Percentiles rank a stretch among this genome's conserved stretches.
These are phyloP conservation scores for Thinocorus orbignyianus DNA, from an alignment of 2,113 vertebrate genomes.

Conservation along the genomic window DNA sequence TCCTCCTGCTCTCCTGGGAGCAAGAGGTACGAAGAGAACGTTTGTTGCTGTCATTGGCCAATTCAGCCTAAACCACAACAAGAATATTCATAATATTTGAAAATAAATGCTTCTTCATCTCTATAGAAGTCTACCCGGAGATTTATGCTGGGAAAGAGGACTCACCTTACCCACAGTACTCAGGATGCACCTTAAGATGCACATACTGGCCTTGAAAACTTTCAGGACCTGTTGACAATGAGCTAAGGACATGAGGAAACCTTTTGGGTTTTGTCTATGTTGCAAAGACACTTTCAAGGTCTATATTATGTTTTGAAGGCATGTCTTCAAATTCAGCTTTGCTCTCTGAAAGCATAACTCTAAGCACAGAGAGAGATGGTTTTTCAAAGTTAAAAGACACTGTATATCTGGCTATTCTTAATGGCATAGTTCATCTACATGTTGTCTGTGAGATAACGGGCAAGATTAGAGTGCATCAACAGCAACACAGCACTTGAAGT, in stretches of 20 bases:
- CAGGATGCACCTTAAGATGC: not conserved
- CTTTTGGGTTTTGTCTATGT: not conserved
- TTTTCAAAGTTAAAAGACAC: not conserved
- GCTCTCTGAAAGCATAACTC: not conserved
- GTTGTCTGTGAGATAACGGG: not conserved
- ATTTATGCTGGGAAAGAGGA: not conserved
- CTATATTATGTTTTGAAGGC: not conserved
- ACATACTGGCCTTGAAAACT: not conserved
- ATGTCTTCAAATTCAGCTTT: not conserved
- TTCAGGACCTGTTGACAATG: not conserved
- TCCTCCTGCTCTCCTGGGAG: too few relatives aligned
- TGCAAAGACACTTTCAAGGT: not conserved
- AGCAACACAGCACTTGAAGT: not conserved
- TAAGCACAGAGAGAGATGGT: not conserved
- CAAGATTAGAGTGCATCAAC: not conserved
- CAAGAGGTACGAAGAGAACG: too few relatives aligned
- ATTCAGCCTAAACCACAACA: too few relatives aligned
- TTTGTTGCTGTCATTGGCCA: too few relatives aligned
- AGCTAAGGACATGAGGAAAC: not conserved
- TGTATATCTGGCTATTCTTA: not conserved
- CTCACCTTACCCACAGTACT: not conserved
- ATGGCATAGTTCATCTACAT: not conserved
- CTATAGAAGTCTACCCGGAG: not conserved
- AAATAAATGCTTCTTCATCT: not conserved
- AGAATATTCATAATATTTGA: not conserved